Base-by-base conservation (phyloP, 2,113 vertebrate species). In the Oceanodroma tethys region DNA sequence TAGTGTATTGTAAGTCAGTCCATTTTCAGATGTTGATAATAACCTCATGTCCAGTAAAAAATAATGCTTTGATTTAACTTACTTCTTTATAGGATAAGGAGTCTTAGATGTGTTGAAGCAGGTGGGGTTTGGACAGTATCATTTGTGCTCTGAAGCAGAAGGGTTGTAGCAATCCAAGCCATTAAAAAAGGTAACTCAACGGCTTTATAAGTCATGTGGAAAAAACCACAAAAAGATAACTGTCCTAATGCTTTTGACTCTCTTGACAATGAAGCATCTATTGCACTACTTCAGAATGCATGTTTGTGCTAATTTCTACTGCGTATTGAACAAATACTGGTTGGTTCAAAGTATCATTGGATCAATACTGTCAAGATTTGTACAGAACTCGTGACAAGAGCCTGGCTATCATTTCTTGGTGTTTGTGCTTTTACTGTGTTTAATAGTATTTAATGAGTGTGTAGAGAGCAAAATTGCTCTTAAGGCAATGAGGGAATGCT, bases 261-360 rank as follows among this genome's bases (percentile, higher is more conserved):
- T 60, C 23, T 67, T 56, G 67, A 32, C 40, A 58, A 18, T 45
- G 23, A 48, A 58, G 14, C 50, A 32, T 75, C 50, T 40, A 11
- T 73, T 38, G 42, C 23, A 7, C 20, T 75, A 1, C 42, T 58
- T 81, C 43, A 63, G 38, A 43, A 71, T 17, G 22, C 15, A 53
- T 1, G 1, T 53, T 76, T 81, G 26, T 34, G 36, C 56, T 36
- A 32, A 4, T 34, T 42, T 58, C 38, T 83, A 10, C 45, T 48
- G 38, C 0, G 0, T 40, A 7, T 30, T 43, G 45, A 66, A 4
- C 47, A 86, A 47, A 36, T 67, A 40, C 3, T 29, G 38, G 7
- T 25, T 47, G 20, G 13, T 63, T 48, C 36, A 18, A 32, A 70
- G 52, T 19, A 13, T 63, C 1, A 0, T 34, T 1, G 1, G n/a